These are phyloP conservation scores for Hipposideros armiger DNA, from an alignment of 2,113 vertebrate genomes.

Conservation along the genomic window DNA sequence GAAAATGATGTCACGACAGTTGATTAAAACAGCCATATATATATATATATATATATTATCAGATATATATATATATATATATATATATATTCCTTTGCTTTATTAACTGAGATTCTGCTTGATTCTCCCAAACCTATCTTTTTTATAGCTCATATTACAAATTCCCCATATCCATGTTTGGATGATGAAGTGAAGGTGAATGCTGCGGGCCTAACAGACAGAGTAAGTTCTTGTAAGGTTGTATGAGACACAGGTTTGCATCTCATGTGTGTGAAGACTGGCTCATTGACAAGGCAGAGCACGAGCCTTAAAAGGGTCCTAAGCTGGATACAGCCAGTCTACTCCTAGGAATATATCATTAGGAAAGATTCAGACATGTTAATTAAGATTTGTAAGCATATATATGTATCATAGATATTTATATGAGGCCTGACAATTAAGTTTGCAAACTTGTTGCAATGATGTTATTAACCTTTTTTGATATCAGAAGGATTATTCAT, in stretches of 20 bases:
- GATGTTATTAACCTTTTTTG: no score
- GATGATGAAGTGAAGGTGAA: not conserved
- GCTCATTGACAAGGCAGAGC: not conserved
- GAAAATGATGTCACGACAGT: not conserved
- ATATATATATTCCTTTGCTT: not conserved
- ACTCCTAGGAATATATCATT: not conserved
- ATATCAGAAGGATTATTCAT: no score
- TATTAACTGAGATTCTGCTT: not conserved
- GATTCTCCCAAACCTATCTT: not conserved
- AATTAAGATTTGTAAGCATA: not conserved
- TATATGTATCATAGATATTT: not conserved
- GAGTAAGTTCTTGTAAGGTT: not conserved
- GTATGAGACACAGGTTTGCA: no score
- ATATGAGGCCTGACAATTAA: not conserved
- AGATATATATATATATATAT: not conserved
- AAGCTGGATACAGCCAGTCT: not conserved
- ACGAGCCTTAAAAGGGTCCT: not conserved
- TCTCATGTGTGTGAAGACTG: not conserved
- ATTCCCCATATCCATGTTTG: not conserved
- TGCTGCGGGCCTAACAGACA: not conserved
- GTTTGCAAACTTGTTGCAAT: no score
- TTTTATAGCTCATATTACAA: not conserved
- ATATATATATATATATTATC: not conserved
- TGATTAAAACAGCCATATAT: not conserved
- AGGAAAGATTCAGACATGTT: not conserved